Base-by-base conservation (phyloP, 2,113 vertebrate species). In the Leucopsar rothschildi region DNA sequence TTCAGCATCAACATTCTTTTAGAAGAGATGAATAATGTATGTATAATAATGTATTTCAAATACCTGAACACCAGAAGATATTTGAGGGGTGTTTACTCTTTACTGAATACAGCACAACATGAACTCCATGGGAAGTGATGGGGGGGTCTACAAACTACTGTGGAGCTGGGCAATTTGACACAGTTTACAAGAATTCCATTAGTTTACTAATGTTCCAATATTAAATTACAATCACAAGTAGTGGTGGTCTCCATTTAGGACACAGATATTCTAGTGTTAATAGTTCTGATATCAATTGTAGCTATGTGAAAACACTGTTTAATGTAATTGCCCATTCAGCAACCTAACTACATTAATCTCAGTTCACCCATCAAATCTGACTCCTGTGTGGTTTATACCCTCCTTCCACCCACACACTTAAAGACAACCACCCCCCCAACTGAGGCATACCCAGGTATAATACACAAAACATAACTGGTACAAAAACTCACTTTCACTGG, bases 401-500 rank as follows among this genome's bases (percentile, higher is more conserved):
- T 45, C 66, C 88, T 94, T 70, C 91, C 86, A 92, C 88, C 94
- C 95, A 77, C 63, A 93, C 93, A 94, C n/a, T 59, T 66, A 88
- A 66, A 85, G 68, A 96, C 77, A 85, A 72, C 28, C 37, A 0
- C 21, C 92, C 65, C 49, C 57, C 31, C 55, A 49, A 0, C 47
- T 52, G 35, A 95, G 39, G 85, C 92, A 82, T 31, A 50, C 13
- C 50, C 88, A 72, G 24, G 35, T 37, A 61, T 55, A 82, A 95
- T 93, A 82, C 76, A 92, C 60, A 91, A 76, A 92, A 83, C 63
- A 72, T 4, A 73, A 82, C 79, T 40, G 59, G 93, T 87, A 96
- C 77, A 90, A 84, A 56, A 90, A 86, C 70, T 95, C 57, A 68
- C 68, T 93, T 90, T 88, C 96, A 95, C 60, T 95, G 91, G 96